A percentile compares a stretch with the other conserved stretches of the same genome.
Evolutionary conservation across 2,888 invertebrate genomes (phyloP).

Genomic region (Acanthoscelides obtectus): DNA sequence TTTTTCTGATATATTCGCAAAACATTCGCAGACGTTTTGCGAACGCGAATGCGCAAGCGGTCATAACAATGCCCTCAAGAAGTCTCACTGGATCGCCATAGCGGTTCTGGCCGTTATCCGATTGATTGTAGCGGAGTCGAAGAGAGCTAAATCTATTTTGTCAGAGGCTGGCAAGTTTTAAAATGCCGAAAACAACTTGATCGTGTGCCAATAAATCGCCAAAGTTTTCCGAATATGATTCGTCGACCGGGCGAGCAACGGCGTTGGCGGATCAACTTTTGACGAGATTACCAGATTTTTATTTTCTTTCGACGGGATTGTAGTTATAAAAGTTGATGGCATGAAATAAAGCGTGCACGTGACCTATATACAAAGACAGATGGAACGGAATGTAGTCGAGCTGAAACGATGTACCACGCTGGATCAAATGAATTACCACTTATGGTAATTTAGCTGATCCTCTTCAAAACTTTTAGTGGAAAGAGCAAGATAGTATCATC

Average conservation of each 20-base stretch:
- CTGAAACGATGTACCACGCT: not conserved
- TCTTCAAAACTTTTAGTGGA: too few relatives aligned
- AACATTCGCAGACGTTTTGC: too few relatives aligned
- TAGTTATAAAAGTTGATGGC: slow-evolving; percentile 31
- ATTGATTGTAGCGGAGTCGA: not conserved
- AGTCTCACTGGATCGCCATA: too few relatives aligned
- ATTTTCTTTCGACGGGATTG: slow-evolving; percentile 19
- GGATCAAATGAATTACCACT: not conserved
- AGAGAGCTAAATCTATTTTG: not conserved
- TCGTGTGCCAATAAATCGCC: slow-evolving; percentile 18
- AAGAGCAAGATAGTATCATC: too few relatives aligned
- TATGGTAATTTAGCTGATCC: not conserved
- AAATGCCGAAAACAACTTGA: not conserved
- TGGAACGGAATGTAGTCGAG: not conserved
- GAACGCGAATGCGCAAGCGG: too few relatives aligned
- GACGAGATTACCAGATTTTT: slow-evolving; percentile 23
- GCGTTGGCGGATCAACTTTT: slow-evolving; percentile 18
- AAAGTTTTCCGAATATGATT: slow-evolving; percentile 14
- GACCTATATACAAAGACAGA: slow-evolving; percentile 28
- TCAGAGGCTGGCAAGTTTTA: not conserved
- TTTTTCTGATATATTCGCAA: too few relatives aligned
- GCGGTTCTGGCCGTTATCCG: too few relatives aligned
- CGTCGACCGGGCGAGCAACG: not conserved
- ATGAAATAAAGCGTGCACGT: slow-evolving; percentile 35
- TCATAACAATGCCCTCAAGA: too few relatives aligned